A percentile compares a stretch with the other conserved stretches of the same genome.
Evolutionary conservation across 2,888 invertebrate genomes (phyloP).

Genomic region (Heliconius hortense): DNA sequence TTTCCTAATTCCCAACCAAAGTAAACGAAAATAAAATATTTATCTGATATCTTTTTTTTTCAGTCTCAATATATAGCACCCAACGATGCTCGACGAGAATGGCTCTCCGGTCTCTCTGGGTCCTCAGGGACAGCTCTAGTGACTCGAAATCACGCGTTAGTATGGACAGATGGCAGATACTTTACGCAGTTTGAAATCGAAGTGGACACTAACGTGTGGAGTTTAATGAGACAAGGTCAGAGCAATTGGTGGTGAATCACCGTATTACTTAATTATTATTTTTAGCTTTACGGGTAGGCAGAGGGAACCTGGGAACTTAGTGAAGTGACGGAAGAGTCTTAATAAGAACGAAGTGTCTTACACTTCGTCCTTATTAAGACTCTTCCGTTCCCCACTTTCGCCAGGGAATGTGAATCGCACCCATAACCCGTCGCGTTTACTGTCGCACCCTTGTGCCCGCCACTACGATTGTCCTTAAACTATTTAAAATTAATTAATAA

Average conservation of each 20-base stretch:
- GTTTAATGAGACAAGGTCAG: conserved; percentile 88
- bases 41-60: neutral
- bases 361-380: too few species aligned
- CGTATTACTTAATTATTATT: neutral
- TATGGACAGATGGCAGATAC: conserved; percentile 99
- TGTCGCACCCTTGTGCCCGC: too few species aligned
- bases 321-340: too few species aligned
- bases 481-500: too few species aligned
- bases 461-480: too few species aligned
- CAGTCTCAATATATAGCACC: conserved; percentile 94
- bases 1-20: too few species aligned
- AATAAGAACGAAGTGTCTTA: too few species aligned
- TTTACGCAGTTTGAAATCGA: conserved; percentile 93
- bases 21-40: neutral
- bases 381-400: too few species aligned
- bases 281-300: too few species aligned
- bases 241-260: neutral
- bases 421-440: too few species aligned
- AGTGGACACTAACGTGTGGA: conserved; percentile 90
- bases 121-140: conserved; percentile 94
- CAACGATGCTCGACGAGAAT: conserved; percentile 91
- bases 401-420: too few species aligned
- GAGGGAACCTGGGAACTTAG: too few species aligned
- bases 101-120: conserved; percentile 94
- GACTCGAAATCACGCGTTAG: conserved; percentile 85